phyloP scores from a whole-genome alignment of 2,113 vertebrate genomes.

The Picathartes gymnocephalus region DNA sequence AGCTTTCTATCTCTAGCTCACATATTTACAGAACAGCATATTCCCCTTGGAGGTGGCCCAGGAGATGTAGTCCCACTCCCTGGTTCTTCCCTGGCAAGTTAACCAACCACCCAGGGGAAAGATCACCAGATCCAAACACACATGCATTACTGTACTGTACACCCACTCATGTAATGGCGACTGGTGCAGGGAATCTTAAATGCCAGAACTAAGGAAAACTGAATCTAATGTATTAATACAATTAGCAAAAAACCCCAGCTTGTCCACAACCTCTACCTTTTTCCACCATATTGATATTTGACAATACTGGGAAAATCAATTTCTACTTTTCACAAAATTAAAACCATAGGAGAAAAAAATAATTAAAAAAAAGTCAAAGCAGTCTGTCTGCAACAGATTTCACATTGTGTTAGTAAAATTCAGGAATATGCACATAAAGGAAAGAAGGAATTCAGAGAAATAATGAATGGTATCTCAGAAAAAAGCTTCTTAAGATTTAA shows the following conservation, averaged over 20 bases:
- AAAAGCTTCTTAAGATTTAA: constrained; percentile 10
- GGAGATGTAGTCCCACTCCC: not conserved
- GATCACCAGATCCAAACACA: not conserved
- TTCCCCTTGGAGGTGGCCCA: not conserved
- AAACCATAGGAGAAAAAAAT: not conserved
- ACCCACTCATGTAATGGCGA: not conserved
- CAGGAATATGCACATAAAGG: not conserved
- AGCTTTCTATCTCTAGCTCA: not conserved
- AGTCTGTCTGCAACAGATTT: not conserved
- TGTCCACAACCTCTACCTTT: not conserved
- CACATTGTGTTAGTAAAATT: not conserved
- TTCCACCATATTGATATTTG: not conserved
- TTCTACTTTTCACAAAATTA: not conserved
- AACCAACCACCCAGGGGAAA: not conserved
- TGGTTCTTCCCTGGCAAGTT: not conserved
- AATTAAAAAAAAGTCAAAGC: not conserved
- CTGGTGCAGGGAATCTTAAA: not conserved
- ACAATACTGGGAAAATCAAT: not conserved
- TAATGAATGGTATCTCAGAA: not conserved
- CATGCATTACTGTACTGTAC: not conserved
- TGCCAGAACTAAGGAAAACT: not conserved
- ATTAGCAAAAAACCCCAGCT: not conserved
- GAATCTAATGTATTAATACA: not conserved
- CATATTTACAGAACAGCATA: not conserved
- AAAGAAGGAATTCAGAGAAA: not conserved